Evolutionary conservation across 2,797 vertebrate genomes (phyloP).

Genomic region (Melanotaenia trifasciata): DNA sequence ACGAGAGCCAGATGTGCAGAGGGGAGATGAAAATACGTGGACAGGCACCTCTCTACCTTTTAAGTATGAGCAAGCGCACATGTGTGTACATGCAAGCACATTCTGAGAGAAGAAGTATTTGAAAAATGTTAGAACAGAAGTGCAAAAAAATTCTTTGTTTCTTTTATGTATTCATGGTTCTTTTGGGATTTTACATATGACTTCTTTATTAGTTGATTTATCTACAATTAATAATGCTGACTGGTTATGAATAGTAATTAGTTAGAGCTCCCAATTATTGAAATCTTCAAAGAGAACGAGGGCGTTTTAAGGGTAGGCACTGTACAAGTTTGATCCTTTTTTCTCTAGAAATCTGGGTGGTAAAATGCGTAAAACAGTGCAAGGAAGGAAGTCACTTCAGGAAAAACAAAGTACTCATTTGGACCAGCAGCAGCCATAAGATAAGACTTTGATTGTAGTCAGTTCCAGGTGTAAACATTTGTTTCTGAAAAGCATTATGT

Average conservation of each 20-base stretch:
- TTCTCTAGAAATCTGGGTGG: constrained; percentile 28
- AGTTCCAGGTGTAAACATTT: constrained; percentile 35
- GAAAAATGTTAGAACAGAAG: constrained; percentile 57
- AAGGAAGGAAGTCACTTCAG: constrained; percentile 46
- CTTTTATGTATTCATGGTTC: constrained; percentile 2
- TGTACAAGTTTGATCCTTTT: background rate
- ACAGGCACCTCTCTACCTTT: constrained; percentile 53
- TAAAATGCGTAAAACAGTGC: constrained; percentile 39
- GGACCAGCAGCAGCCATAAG: constrained; percentile 28
- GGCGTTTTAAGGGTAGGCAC: background rate
- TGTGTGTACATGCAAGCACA: constrained; percentile 25
- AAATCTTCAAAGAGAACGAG: background rate
- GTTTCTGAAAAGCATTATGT: constrained; percentile 3
- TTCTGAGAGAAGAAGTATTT: constrained; percentile 51
- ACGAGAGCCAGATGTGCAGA: constrained; percentile 84
- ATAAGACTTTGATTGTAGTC: constrained; percentile 37
- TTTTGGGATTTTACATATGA: constrained; percentile 14
- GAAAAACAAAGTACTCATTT: constrained; percentile 44
- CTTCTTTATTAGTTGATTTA: constrained; percentile 5
- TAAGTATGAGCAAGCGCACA: constrained; percentile 37
- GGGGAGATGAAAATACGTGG: constrained; percentile 67
- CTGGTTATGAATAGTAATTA: background rate
- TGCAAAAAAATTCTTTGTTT: constrained; percentile 30
- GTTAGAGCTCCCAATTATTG: background rate
- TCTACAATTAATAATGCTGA: background rate